Evolutionary conservation across 2,888 invertebrate genomes (phyloP).

Genomic region (Caenorhabditis doughertyi): DNA sequence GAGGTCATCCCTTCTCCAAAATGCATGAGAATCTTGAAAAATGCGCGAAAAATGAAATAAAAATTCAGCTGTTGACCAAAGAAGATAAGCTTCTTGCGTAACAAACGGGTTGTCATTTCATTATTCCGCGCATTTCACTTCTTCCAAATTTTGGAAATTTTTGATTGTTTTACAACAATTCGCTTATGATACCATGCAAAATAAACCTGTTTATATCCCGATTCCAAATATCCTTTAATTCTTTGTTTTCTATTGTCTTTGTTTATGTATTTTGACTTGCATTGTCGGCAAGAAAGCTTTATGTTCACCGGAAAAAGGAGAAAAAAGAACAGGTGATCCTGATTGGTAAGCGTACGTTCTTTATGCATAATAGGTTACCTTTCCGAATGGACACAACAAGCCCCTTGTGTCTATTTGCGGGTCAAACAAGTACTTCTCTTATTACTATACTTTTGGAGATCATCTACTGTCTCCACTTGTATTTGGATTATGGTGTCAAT

Average conservation of each 20-base stretch:
- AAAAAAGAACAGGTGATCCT: slow-evolving; percentile 44
- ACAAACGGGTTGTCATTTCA: slow-evolving; percentile 48
- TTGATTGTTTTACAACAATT: background rate
- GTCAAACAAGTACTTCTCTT: slow-evolving; percentile 58
- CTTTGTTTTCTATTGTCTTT: slow-evolving; percentile 4
- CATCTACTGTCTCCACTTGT: slow-evolving; percentile 36
- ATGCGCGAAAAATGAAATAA: slow-evolving; percentile 6
- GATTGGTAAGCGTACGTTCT: slow-evolving; percentile 46
- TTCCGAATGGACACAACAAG: slow-evolving; percentile 30
- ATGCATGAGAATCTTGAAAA: slow-evolving; percentile 29
- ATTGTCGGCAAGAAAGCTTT: slow-evolving; percentile 21
- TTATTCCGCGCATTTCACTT: slow-evolving; percentile 42
- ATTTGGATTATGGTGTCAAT: slow-evolving; percentile 49
- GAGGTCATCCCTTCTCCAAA: slow-evolving; percentile 24
- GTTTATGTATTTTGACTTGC: slow-evolving; percentile 21
- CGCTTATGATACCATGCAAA: slow-evolving; percentile 23
- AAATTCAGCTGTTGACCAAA: slow-evolving; percentile 16
- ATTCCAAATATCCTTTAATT: slow-evolving; percentile 4
- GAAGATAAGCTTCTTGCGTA: slow-evolving; percentile 24
- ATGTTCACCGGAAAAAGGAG: slow-evolving; percentile 7
- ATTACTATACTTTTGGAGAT: slow-evolving; percentile 44
- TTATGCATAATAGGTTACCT: slow-evolving; percentile 20
- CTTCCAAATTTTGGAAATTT: slow-evolving; percentile 26
- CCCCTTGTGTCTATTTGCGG: slow-evolving; percentile 41
- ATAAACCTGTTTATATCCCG: slow-evolving; percentile 11